A percentile compares a stretch with the other conserved stretches of the same genome.
phyloP scores from a whole-genome alignment of 23 tunicate species.

The Clavelina lepadiformis region DNA sequence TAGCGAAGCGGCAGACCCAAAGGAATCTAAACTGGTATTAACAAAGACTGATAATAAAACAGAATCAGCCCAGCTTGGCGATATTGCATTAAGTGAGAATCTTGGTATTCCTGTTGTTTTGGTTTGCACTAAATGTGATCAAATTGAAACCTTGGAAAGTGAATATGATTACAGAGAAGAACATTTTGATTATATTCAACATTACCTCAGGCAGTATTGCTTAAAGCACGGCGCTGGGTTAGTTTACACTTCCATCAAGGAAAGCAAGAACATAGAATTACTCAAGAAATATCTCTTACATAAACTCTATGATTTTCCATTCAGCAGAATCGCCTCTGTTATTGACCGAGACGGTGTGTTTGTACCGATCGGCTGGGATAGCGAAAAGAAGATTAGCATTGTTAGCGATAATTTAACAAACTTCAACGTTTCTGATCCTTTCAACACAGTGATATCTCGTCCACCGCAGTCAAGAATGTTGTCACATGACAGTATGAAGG shows the following conservation, averaged over 20 bases:
- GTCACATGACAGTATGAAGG: constrained; percentile 80
- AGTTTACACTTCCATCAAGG: constrained; percentile 80
- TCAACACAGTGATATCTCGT: constrained; percentile 58
- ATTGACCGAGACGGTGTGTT: constrained; percentile 88
- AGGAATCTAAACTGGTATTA: constrained; percentile 10
- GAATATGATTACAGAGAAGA: constrained; percentile 75
- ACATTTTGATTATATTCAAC: constrained; percentile 87
- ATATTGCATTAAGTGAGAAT: constrained; percentile 48
- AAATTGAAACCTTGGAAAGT: constrained; percentile 57
- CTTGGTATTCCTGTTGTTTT: constrained; percentile 61
- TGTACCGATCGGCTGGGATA: constrained; percentile 99
- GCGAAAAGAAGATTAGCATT: constrained; percentile 74
- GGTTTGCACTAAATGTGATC: constrained; percentile 88
- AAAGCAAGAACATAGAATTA: constrained; percentile 74
- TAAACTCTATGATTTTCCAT: constrained; percentile 68
- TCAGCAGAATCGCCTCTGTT: constrained; percentile 53
- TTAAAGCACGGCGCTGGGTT: constrained; percentile 77
- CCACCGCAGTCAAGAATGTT: constrained; percentile 53
- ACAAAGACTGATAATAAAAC: constrained; percentile 5
- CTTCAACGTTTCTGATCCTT: constrained; percentile 43
- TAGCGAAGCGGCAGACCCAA: constrained; percentile 14
- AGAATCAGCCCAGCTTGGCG: constrained; percentile 35
- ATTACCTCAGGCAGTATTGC: constrained; percentile 61
- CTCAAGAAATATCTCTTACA: constrained; percentile 71
- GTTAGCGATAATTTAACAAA: constrained; percentile 62